A percentile compares a stretch with the other conserved stretches of the same genome.
Evolutionary conservation across 2,113 vertebrate species (phyloP).

Genomic region (Odocoileus virginianus): DNA sequence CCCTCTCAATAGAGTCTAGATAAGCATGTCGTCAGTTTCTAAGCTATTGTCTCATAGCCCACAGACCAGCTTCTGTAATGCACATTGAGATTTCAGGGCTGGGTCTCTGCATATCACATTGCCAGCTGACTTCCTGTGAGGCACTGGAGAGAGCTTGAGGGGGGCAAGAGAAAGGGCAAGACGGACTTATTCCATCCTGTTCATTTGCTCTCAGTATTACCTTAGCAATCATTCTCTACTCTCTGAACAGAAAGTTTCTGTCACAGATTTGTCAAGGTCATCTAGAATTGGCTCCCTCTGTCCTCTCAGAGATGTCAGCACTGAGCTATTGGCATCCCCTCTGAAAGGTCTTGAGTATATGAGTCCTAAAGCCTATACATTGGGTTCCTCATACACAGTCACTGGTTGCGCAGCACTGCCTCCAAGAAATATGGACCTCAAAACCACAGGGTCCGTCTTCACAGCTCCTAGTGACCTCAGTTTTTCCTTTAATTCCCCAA

Average conservation of each 20-base stretch:
- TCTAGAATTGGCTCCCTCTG: neutral
- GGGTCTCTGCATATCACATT: neutral
- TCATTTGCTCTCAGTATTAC: neutral
- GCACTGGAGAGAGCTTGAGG: neutral
- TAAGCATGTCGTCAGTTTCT: neutral
- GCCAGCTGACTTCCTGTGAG: neutral
- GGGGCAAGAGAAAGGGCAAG: neutral
- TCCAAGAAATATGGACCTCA: neutral
- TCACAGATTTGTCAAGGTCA: neutral
- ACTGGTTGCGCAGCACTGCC: neutral
- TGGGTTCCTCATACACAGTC: neutral
- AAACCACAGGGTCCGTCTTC: neutral
- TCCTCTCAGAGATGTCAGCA: neutral
- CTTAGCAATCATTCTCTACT: neutral
- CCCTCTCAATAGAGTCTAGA: neutral
- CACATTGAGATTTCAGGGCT: neutral
- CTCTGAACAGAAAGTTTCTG: neutral
- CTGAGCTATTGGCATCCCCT: accelerated
- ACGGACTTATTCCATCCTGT: neutral
- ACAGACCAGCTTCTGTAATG: neutral
- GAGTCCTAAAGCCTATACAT: neutral
- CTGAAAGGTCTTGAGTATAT: neutral
- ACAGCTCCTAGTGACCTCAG: neutral
- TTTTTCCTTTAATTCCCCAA: neutral
- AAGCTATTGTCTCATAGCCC: neutral